A percentile compares a stretch with the other conserved stretches of the same genome.
These are phyloP conservation scores for Chymomyza costata DNA, from an alignment of 1,140 invertebrate species.

Conservation along the genomic window DNA sequence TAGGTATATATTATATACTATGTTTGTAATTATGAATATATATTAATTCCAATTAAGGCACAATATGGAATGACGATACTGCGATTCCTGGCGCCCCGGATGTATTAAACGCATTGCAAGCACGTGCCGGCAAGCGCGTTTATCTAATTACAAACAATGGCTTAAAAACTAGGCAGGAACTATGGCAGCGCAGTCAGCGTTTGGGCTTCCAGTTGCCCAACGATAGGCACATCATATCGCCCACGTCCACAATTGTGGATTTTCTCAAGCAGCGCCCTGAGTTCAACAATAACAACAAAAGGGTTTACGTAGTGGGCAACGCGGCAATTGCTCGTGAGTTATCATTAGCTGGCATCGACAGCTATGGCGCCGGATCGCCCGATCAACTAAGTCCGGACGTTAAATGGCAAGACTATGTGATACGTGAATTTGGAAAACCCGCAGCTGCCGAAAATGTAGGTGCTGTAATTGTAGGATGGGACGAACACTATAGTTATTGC, in stretches of 20 bases:
- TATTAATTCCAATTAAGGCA: too few species aligned
- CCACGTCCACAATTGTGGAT: slow-evolving; percentile 87
- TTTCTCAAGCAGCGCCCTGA: slow-evolving; percentile 83
- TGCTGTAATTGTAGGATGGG: slow-evolving; percentile 95
- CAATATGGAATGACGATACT: slow-evolving; percentile 87
- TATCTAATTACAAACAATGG: slow-evolving; percentile 97
- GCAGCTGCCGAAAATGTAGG: slow-evolving; percentile 83
- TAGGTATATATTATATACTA: too few species aligned
- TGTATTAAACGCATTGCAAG: slow-evolving; percentile 82
- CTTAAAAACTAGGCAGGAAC: slow-evolving; percentile 88
- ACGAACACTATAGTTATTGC: slow-evolving; percentile 91
- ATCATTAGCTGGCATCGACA: slow-evolving; percentile 84
- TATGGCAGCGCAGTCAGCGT: slow-evolving; percentile 84
- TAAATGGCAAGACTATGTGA: slow-evolving; percentile 52
- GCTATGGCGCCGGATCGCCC: slow-evolving; percentile 82
- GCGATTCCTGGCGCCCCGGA: slow-evolving; percentile 84
- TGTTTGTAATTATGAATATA: too few species aligned
- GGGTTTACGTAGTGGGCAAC: slow-evolving; percentile 91
- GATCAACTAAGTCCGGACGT: slow-evolving; percentile 28
- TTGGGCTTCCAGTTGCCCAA: slow-evolving; percentile 83
- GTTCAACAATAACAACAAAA: slow-evolving; percentile 81
- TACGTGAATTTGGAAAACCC: slow-evolving; percentile 55
- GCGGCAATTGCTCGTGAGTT: slow-evolving; percentile 88
- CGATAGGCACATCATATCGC: slow-evolving; percentile 89
- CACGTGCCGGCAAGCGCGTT: slow-evolving; percentile 85